A percentile compares a stretch with the other conserved stretches of the same genome.
These are phyloP conservation scores for Xestoiulus laeticollis DNA, from an alignment of 2,888 invertebrate genomes.

Conservation along the genomic window DNA sequence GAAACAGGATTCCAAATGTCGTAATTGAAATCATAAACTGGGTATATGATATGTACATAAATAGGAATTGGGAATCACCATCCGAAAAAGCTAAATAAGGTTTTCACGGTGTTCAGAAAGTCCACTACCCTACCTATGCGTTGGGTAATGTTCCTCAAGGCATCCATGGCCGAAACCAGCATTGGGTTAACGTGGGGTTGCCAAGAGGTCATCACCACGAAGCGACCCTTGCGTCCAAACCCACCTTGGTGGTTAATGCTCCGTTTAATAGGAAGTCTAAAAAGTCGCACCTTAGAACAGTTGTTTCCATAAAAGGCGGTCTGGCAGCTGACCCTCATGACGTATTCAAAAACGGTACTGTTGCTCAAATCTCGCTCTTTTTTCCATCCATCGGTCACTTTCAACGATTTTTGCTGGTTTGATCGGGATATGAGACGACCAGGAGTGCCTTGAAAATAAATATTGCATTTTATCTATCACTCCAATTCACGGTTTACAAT, in stretches of 20 bases:
- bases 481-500: too few relatives aligned
- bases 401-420: background rate
- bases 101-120: constrained; percentile 47
- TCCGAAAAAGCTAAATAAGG: constrained; percentile 45
- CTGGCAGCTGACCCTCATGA: constrained; percentile 47
- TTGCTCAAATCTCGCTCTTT: constrained; percentile 45
- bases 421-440: constrained; percentile 31
- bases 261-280: background rate
- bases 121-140: constrained; percentile 32
- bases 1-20: constrained; percentile 19
- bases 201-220: background rate
- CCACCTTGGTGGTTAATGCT: background rate
- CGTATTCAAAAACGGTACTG: constrained; percentile 44
- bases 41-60: background rate
- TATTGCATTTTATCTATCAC: too few relatives aligned
- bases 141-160: background rate
- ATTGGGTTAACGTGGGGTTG: constrained; percentile 42
- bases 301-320: constrained; percentile 52
- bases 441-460: constrained; percentile 41
- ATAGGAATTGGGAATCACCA: background rate
- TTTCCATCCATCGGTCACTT: constrained; percentile 45
- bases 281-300: constrained; percentile 53
- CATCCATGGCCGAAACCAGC: background rate
- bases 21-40: background rate
- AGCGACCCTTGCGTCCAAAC: background rate